phyloP scores from a whole-genome alignment of 2,888 invertebrate species.

The Choreutis nemorana region DNA sequence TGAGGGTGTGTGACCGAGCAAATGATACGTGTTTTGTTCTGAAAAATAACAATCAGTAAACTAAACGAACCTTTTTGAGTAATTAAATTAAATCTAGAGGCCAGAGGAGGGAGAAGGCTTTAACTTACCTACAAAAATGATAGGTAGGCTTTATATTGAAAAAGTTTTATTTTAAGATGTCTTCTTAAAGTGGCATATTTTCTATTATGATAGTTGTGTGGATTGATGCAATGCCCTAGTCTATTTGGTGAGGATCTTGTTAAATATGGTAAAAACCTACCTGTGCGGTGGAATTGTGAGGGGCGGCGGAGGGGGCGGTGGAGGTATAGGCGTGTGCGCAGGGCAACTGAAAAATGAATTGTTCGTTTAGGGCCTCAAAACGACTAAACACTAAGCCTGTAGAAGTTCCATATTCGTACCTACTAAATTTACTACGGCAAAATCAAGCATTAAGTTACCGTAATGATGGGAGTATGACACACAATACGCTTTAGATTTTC shows the following conservation, averaged over 20 bases:
- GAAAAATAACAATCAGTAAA: conserved; percentile 17
- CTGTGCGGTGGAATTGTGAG: conserved; percentile 60
- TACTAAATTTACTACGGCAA: too few species aligned
- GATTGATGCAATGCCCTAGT: too few species aligned
- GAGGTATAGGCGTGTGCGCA: conserved; percentile 66
- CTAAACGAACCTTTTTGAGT: background rate
- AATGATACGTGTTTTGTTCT: conserved; percentile 92
- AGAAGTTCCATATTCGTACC: too few species aligned
- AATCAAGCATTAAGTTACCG: too few species aligned
- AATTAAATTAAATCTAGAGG: background rate
- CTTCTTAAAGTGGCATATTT: too few species aligned
- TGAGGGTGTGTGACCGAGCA: conserved; percentile 85
- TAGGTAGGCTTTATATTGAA: background rate
- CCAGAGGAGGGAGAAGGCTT: background rate
- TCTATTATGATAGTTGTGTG: too few species aligned
- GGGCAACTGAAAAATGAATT: conserved; percentile 53
- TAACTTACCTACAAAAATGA: background rate
- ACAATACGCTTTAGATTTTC: too few species aligned
- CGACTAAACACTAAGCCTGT: too few species aligned
- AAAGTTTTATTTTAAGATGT: background rate
- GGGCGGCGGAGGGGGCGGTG: conserved; percentile 69
- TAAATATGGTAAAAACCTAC: conserved; percentile 30
- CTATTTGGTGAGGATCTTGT: too few species aligned
- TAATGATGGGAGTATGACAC: too few species aligned
- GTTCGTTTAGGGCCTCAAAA: too few species aligned